Conservation (phyloP, 2,797 vertebrate species). For the Chanos chanos region DNA sequence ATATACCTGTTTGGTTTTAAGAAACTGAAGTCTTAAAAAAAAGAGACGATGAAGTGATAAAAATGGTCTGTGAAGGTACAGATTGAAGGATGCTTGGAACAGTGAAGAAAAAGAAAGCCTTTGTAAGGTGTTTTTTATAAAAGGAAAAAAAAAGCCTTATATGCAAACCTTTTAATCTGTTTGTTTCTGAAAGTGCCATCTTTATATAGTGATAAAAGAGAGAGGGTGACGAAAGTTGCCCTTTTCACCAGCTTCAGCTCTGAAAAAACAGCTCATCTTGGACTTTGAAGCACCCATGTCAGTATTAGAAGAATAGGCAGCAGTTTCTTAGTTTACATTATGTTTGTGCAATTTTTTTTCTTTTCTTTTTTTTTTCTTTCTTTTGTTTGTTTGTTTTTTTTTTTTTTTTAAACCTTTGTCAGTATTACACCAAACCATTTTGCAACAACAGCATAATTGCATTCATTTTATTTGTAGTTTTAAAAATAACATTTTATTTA, state of each 20-base stretch:
- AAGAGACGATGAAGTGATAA: constrained; percentile 90
- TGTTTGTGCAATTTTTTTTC: constrained; percentile 99
- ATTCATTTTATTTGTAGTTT: constrained; percentile 99
- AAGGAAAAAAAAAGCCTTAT: constrained; percentile 93
- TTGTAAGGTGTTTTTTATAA: constrained; percentile 95
- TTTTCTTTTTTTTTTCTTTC: constrained; percentile 76
- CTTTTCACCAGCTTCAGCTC: background rate
- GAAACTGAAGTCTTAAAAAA: constrained; percentile 90
- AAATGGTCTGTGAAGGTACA: constrained; percentile 82
- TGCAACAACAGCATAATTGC: constrained; percentile 85
- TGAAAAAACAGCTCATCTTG: constrained; percentile 83
- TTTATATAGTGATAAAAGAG: constrained; percentile 95
- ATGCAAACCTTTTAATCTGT: constrained; percentile 99
- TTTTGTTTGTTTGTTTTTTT: constrained; percentile 68
- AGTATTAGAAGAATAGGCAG: constrained; percentile 98
- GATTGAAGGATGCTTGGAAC: constrained; percentile 36
- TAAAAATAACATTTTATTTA: constrained; percentile 97
- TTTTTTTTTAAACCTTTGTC: constrained; percentile 88
- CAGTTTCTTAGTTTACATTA: constrained; percentile 99
- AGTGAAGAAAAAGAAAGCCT: constrained; percentile 86
- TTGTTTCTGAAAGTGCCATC: constrained; percentile 99
- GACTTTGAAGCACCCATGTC: constrained; percentile 98
- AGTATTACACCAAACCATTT: constrained; percentile 99
- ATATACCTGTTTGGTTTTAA: constrained; percentile 82
- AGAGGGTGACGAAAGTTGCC: constrained; percentile 73